Conservation (phyloP, 2,113 vertebrate genomes). For the Neogobius melanostomus region DNA sequence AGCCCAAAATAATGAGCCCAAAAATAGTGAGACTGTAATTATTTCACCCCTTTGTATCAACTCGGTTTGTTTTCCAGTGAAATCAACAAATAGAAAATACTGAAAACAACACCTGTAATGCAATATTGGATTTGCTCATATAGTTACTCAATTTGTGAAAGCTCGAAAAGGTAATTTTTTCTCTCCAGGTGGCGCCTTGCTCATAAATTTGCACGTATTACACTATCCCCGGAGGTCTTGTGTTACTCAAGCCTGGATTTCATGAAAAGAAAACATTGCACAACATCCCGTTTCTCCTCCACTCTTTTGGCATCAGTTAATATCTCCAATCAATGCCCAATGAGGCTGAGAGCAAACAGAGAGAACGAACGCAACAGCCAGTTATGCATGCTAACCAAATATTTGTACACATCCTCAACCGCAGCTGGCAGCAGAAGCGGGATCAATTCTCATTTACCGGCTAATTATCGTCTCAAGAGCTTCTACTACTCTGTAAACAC, state of each 20-base stretch:
- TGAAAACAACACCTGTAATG: not conserved
- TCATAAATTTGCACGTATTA: conserved; percentile 21
- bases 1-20: too few relatives aligned
- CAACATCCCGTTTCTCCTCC: conserved; percentile 6
- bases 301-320: conserved; percentile 20
- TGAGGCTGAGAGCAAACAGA: conserved; percentile 17
- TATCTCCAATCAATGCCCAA: conserved; percentile 16
- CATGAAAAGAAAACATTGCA: conserved; percentile 3
- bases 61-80: not conserved
- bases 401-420: conserved; percentile 40
- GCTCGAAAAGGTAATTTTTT: conserved; percentile 17
- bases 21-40: not conserved
- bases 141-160: conserved; percentile 14
- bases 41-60: not conserved
- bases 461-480: conserved; percentile 53
- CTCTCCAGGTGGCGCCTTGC: conserved; percentile 19
- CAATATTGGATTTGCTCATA: not conserved
- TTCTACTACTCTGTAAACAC: conserved; percentile 35
- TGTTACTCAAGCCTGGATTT: conserved; percentile 8
- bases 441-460: conserved; percentile 59
- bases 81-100: not conserved
- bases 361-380: not conserved
- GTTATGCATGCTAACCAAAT: conserved; percentile 25
- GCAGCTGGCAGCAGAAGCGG: conserved; percentile 17
- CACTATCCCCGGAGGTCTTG: conserved; percentile 1